Percentiles rank a stretch among this genome's conserved stretches.
These are phyloP conservation scores for Bellardia bayeri DNA, from an alignment of 2,888 invertebrate species.

Conservation along the genomic window DNA sequence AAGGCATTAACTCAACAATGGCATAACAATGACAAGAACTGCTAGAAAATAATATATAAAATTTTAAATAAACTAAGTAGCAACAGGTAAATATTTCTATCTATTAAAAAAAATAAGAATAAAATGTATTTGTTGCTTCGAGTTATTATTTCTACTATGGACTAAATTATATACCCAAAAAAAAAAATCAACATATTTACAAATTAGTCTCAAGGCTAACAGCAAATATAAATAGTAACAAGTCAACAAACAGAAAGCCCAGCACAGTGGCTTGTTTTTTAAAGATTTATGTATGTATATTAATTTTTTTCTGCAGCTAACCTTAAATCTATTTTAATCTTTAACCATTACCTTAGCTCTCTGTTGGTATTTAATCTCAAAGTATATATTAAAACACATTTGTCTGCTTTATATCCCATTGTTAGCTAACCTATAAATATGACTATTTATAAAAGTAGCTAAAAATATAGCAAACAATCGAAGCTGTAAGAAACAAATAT, in stretches of 20 bases:
- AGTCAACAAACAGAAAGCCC: not conserved
- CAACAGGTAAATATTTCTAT: slow-evolving; percentile 58
- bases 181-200: slow-evolving; percentile 18
- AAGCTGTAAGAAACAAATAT: too few species aligned
- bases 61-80: slow-evolving; percentile 42
- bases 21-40: not conserved
- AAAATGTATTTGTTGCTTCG: slow-evolving; percentile 27
- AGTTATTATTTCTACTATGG: slow-evolving; percentile 11
- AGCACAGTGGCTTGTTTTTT: not conserved
- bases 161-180: slow-evolving; percentile 11
- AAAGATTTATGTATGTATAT: too few species aligned
- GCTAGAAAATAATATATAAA: not conserved
- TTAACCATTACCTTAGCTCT: too few species aligned
- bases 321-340: too few species aligned
- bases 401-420: too few species aligned
- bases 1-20: slow-evolving; percentile 36
- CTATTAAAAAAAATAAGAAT: not conserved
- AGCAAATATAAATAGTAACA: not conserved
- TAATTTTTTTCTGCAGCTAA: too few species aligned
- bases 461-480: too few species aligned
- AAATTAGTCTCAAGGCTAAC: slow-evolving; percentile 48
- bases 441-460: too few species aligned
- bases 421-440: too few species aligned
- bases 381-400: too few species aligned
- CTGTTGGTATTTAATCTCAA: too few species aligned